Percentiles rank a stretch among this genome's conserved stretches.
Evolutionary conservation across 2,888 invertebrate genomes (phyloP).

Genomic region (Sarcophaga carnaria): DNA sequence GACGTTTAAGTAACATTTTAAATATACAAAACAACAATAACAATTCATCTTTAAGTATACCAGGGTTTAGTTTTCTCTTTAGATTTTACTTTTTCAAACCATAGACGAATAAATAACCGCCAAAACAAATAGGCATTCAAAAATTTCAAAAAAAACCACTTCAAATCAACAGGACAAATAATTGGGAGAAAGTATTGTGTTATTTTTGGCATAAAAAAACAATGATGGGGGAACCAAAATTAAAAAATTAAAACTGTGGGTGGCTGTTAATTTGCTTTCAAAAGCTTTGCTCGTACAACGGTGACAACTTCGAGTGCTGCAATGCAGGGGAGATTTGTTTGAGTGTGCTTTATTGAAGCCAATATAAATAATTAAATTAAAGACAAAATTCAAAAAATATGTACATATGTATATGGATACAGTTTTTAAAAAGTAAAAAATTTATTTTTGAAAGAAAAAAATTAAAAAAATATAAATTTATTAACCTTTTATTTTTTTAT

Average conservation of each 20-base stretch:
- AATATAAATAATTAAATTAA: background rate
- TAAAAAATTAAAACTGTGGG: background rate
- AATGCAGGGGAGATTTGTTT: constrained; percentile 49
- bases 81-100: constrained; percentile 5
- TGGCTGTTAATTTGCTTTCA: background rate
- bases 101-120: background rate
- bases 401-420: no score
- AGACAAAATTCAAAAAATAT: no score
- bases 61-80: background rate
- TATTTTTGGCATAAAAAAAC: constrained; percentile 27
- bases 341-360: constrained; percentile 44
- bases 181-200: constrained; percentile 68
- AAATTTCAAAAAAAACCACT: background rate
- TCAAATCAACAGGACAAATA: constrained; percentile 43
- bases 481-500: background rate
- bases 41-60: constrained; percentile 64
- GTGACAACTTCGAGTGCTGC: constrained; percentile 25
- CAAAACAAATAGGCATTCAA: no score
- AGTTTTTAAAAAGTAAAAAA: background rate
- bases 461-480: background rate
- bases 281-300: constrained; percentile 1
- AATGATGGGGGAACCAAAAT: background rate
- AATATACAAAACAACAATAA: constrained; percentile 9
- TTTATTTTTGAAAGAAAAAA: background rate
- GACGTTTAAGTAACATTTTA: background rate